Evolutionary conservation across 1,140 invertebrate species (phyloP), one percentile per base, ranked within the genome.

Genomic region (Calephelis nemesis): DNA sequence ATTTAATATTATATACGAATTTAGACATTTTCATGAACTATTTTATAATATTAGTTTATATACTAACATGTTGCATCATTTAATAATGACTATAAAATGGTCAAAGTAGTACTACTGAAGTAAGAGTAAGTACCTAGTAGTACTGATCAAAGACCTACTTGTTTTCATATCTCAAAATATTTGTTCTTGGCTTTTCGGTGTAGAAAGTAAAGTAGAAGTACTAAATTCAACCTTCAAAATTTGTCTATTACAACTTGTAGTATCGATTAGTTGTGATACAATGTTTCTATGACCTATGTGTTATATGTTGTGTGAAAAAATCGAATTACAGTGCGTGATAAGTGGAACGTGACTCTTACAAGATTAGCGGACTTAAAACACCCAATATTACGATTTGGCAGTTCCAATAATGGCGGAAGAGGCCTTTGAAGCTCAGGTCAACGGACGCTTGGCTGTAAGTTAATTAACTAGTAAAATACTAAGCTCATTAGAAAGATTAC

Each of bases 361-460:
- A 48, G 45, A 64, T 64, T 47, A 60, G 3, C 54, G 12, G 63
- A 39, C 45, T 64, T 49, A 47, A 48, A 39, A 47, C 63, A 64
- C 45, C 47, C 10, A 49, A 48, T 64, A 47, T 47, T 63, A 48
- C 13, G 19, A 49, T 60, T 60, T 12, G 62, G 47, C 15, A 39
- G 50, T 48, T 13, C 58, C 62, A 30, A 76, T 75, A 75, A 68
- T 75, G 30, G 75, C 77, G 12, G 73, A 79, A 50, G 77, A 79
- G 65, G 77, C 75, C 58, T 71, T 72, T 65, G 73, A 73, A 60
- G 75, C 77, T 47, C 73, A 79, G 69, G 58, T 66, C 58, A 77
- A 79, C 60, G 75, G 77, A 12, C 75, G 73, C 40, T 71, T 79
- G 49, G 69, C 64, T 67, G 77, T 79, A 70, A 78, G 73, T 79